These are phyloP conservation scores for Drosophila rhopaloa DNA, from an alignment of 1,140 invertebrate genomes.

Conservation along the genomic window DNA sequence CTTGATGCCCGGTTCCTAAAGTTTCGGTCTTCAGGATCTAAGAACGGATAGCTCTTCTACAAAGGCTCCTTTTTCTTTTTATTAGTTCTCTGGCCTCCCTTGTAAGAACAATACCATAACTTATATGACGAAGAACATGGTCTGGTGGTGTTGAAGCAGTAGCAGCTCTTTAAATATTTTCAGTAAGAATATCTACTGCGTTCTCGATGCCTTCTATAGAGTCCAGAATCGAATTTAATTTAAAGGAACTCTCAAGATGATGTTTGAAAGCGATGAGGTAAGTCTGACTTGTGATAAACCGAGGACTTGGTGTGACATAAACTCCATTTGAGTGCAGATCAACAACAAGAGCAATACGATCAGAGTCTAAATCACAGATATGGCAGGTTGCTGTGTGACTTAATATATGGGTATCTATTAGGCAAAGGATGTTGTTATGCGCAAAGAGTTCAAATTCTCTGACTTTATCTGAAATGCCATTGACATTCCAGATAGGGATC, in stretches of 20 bases:
- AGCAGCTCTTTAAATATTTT: not conserved
- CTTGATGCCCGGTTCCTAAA: not conserved
- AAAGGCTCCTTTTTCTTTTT: not conserved
- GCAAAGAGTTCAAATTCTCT: too few relatives aligned
- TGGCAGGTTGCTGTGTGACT: too few relatives aligned
- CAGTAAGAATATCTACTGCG: not conserved
- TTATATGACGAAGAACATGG: not conserved
- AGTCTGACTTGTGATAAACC: too few relatives aligned
- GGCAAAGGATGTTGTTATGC: too few relatives aligned
- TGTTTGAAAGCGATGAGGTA: not conserved
- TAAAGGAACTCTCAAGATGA: not conserved
- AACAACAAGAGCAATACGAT: too few relatives aligned
- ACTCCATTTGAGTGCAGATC: too few relatives aligned
- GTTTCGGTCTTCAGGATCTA: not conserved
- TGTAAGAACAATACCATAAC: not conserved
- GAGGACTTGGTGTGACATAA: too few relatives aligned
- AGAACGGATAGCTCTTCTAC: not conserved
- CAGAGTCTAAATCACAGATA: too few relatives aligned
- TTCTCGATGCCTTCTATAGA: not conserved
- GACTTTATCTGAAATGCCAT: too few relatives aligned
- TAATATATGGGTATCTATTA: too few relatives aligned
- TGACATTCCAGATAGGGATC: too few relatives aligned
- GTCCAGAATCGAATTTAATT: not conserved
- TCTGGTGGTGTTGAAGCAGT: not conserved
- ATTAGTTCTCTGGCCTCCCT: not conserved